phyloP scores from a whole-genome alignment of 2,797 vertebrate genomes.

The Sphenopsis melanotis region DNA sequence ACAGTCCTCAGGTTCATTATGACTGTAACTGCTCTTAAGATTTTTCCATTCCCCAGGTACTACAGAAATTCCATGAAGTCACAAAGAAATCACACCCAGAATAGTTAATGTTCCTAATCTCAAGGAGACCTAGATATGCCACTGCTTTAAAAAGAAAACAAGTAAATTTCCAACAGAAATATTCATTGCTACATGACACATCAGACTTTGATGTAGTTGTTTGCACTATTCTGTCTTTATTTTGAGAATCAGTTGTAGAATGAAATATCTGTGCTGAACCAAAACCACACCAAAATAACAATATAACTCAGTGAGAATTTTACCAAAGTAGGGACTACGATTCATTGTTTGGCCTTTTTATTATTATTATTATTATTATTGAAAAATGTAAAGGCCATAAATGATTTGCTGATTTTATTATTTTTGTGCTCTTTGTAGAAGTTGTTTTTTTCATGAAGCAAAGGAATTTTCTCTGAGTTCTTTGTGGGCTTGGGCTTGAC shows the following conservation, averaged over 20 bases:
- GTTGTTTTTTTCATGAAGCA: not conserved
- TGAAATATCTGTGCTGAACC: not conserved
- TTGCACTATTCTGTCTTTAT: not conserved
- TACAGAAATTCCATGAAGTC: not conserved
- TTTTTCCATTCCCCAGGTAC: not conserved
- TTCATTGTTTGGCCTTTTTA: not conserved
- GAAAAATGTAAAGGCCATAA: not conserved
- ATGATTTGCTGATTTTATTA: not conserved
- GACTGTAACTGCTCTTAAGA: not conserved
- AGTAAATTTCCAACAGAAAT: conserved; percentile 38
- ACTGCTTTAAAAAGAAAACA: conserved; percentile 31
- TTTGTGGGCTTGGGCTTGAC: not conserved
- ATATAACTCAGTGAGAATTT: not conserved
- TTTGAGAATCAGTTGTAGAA: not conserved
- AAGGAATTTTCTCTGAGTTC: not conserved
- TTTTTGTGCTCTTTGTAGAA: not conserved
- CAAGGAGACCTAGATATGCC: conserved; percentile 52
- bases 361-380: not conserved
- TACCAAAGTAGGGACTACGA: not conserved
- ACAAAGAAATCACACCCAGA: not conserved
- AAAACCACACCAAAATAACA: not conserved
- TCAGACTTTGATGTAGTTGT: conserved; percentile 29
- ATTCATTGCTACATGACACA: conserved; percentile 9
- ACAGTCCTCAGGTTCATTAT: not conserved
- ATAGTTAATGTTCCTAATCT: conserved; percentile 13